Conservation (phyloP, 2,888 invertebrate species). For the Sussaba pulchella region DNA sequence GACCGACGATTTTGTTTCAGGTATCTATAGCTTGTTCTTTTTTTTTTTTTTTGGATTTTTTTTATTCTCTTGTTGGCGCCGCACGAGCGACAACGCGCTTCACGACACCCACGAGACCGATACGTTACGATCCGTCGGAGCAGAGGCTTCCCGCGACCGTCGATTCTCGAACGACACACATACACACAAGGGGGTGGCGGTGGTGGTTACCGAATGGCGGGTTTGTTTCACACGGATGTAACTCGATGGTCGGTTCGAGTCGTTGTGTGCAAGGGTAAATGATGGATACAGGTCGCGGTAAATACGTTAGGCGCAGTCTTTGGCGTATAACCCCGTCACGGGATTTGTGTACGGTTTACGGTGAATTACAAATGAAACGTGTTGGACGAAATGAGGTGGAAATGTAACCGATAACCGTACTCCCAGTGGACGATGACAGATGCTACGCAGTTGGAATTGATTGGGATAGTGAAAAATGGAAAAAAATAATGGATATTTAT, state of each 20-base stretch:
- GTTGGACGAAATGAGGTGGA: slow-evolving; percentile 1
- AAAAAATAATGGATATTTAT: not conserved
- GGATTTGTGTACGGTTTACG: not conserved
- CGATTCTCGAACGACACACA: slow-evolving; percentile 31
- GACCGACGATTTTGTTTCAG: slow-evolving; percentile 63
- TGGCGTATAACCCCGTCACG: not conserved
- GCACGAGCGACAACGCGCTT: slow-evolving; percentile 57
- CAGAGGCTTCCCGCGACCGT: not conserved
- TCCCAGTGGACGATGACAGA: not conserved
- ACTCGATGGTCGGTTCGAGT: not conserved
- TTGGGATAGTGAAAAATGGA: not conserved
- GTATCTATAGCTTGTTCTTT: slow-evolving; percentile 35
- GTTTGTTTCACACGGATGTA: slow-evolving; percentile 28
- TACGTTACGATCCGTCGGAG: slow-evolving; percentile 50
- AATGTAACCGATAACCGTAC: not conserved
- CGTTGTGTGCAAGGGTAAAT: not conserved
- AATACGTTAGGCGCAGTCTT: not conserved
- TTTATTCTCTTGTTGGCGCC: slow-evolving; percentile 16
- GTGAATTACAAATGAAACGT: slow-evolving; percentile 6
- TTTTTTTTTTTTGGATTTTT: not conserved
- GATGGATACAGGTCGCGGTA: slow-evolving; percentile 22
- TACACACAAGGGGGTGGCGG: no score
- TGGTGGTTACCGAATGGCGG: slow-evolving; percentile 21
- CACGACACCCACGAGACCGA: slow-evolving; percentile 60
- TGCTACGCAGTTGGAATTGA: not conserved